A percentile compares a stretch with the other conserved stretches of the same genome.
Conservation (phyloP, 2,113 vertebrate species). For the Narcine bancroftii region DNA sequence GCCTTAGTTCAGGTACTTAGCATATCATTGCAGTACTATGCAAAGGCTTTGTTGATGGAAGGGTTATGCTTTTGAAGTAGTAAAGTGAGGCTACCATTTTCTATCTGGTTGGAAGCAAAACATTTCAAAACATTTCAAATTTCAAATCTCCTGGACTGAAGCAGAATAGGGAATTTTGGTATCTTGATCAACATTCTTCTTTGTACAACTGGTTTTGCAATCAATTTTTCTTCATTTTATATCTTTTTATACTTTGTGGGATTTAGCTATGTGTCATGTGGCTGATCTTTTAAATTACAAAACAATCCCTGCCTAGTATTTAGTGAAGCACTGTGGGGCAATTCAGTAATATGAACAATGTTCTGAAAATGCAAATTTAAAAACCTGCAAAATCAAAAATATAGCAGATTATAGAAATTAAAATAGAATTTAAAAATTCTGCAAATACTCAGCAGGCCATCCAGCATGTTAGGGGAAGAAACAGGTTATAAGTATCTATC, state of each 20-base stretch:
- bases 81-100: background rate
- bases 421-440: too few species aligned
- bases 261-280: background rate
- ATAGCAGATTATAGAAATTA: too few species aligned
- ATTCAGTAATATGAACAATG: background rate
- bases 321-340: background rate
- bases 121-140: background rate
- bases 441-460: too few species aligned
- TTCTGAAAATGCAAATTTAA: background rate
- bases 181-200: background rate
- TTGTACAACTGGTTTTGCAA: background rate
- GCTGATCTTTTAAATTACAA: background rate
- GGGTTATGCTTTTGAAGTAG: background rate
- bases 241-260: background rate
- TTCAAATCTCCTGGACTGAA: too few species aligned
- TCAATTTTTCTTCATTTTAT: background rate
- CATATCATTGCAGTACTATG: background rate
- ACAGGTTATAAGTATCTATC: too few species aligned
- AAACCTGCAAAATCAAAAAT: too few species aligned
- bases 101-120: background rate
- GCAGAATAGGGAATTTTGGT: background rate
- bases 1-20: background rate
- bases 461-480: too few species aligned
- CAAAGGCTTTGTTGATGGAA: background rate
- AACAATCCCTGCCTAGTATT: background rate